Base-by-base conservation (phyloP, 2,797 vertebrate genomes). In the Setipinna tenuifilis region DNA sequence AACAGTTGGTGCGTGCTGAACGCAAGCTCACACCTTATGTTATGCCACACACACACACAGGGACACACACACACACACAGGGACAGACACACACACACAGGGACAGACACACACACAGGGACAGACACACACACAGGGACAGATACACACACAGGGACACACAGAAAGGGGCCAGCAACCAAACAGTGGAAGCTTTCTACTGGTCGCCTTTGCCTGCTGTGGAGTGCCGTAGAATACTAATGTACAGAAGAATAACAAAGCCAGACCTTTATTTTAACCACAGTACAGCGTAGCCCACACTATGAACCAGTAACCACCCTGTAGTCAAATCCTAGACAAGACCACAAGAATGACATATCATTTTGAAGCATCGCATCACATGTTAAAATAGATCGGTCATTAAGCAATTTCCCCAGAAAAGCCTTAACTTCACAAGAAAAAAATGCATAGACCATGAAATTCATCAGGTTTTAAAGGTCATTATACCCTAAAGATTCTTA, bases 11-110 rank as follows among this genome's bases (percentile, higher is more conserved):
- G 88, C 83, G 54, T 84, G 88, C 28, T 54, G 87, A 78, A 89
- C 85, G 88, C 88, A 83, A 86, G 85, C 83, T 87, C 92, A 90
- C 92, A 90, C 90, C 90, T 89, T 92, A 91, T 91, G 92, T 88
- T 68, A 87, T 86, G 85, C 84, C 83, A 88, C 84, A 78, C 83
- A 87, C 35, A 84, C 57, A 83, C 80, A 44, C 25, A 75, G 46
- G 82, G 54, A 68, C 54, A 6, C 50, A 61, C 46, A 61, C 7
- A 83, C 31, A 48, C 50, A 71, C 68, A 12, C 82, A 57, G 81
- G 28, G 71, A 31, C 31, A 75, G 85, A 75, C 59, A 16, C 82
- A 83, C 83, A 86, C 68, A 57, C 83, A 54, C 3, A 85, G 46
- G 41, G 59, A 75, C 23, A 28, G 65, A n/a, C n/a, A 68, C n/a